Conservation (phyloP, 2,113 vertebrate species). For the Oryzias javanicus region DNA sequence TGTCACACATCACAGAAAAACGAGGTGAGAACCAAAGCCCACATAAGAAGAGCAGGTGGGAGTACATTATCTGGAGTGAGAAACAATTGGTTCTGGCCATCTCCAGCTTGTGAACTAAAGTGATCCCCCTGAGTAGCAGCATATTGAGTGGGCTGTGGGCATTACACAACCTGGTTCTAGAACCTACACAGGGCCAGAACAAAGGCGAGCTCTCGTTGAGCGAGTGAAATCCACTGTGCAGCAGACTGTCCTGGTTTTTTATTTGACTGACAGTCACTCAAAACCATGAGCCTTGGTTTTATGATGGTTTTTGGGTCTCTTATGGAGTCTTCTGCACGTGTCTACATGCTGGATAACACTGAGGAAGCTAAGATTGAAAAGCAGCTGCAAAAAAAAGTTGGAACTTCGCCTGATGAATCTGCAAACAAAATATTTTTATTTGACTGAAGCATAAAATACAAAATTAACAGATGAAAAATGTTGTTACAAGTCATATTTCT, state of each 20-base stretch:
- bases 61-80: slow-evolving; percentile 73
- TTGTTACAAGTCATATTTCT: too few species aligned
- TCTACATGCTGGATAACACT: slow-evolving; percentile 10
- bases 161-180: slow-evolving; percentile 73
- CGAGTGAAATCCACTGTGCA: slow-evolving; percentile 27
- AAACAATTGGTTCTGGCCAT: slow-evolving; percentile 68
- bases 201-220: slow-evolving; percentile 60
- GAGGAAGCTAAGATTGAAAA: background rate
- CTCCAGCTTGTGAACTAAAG: slow-evolving; percentile 55
- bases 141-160: slow-evolving; percentile 65
- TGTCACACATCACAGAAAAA: slow-evolving; percentile 54
- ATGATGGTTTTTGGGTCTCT: slow-evolving; percentile 1
- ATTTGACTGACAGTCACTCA: slow-evolving; percentile 48
- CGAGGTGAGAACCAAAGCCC: slow-evolving; percentile 61
- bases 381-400: background rate
- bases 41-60: slow-evolving; percentile 72
- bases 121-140: slow-evolving; percentile 63
- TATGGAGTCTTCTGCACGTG: slow-evolving; percentile 17
- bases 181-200: slow-evolving; percentile 73
- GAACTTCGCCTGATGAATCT: too few species aligned
- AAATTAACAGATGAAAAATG: too few species aligned
- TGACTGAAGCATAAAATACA: too few species aligned
- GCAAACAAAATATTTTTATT: too few species aligned
- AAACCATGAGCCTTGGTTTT: slow-evolving; percentile 25
- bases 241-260: slow-evolving; percentile 26